Conservation (phyloP, 2,797 vertebrate genomes). For the Selene dorsalis region DNA sequence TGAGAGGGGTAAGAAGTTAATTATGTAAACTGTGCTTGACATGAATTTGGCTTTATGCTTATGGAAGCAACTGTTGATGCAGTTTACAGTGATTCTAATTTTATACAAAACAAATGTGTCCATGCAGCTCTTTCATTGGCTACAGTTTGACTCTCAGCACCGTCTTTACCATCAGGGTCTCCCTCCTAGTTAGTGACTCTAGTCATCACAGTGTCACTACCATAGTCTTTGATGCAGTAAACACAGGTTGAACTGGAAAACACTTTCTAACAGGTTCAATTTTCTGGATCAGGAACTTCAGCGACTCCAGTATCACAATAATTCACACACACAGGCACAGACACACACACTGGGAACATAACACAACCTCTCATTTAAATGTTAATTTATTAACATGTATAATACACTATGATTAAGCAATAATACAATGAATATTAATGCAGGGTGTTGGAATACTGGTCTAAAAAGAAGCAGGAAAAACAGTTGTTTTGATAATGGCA, state of each 20-base stretch:
- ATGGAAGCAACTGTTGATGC: neutral
- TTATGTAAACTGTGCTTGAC: neutral
- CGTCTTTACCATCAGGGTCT: neutral
- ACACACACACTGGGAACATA: neutral
- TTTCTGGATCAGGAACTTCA: neutral
- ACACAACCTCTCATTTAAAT: neutral
- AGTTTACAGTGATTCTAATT: neutral
- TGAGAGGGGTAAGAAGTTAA: too few species aligned
- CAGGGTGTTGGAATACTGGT: neutral
- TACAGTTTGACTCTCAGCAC: neutral
- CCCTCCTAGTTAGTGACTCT: neutral
- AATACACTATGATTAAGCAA: neutral
- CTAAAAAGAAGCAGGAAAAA: neutral
- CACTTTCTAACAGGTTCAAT: neutral
- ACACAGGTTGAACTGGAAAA: neutral
- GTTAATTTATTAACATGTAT: neutral
- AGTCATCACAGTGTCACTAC: neutral
- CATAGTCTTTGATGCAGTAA: neutral
- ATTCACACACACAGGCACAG: neutral
- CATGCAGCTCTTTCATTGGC: neutral
- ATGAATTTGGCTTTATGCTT: neutral
- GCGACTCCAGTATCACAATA: neutral
- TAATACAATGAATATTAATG: neutral
- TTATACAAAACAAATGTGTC: neutral
- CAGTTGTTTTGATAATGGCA: neutral